Conservation (phyloP, 1,140 invertebrate genomes). For the Probaryconus sp. region DNA sequence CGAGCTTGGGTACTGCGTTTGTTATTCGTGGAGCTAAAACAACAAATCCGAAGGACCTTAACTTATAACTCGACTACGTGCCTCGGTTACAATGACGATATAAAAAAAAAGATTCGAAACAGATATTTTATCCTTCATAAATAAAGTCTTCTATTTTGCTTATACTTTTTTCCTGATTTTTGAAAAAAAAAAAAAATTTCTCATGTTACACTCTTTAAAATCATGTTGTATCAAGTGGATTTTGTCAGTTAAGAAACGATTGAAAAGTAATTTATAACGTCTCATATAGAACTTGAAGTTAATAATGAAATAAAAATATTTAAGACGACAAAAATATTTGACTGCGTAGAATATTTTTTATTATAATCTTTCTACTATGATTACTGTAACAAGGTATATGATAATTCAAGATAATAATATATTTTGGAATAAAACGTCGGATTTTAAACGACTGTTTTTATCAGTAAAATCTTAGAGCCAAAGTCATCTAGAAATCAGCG, state of each 20-base stretch:
- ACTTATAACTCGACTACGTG: conserved; percentile 59
- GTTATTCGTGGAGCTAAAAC: conserved; percentile 68
- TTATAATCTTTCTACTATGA: conserved; percentile 15
- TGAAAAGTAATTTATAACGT: too few relatives aligned
- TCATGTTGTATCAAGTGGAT: too few relatives aligned
- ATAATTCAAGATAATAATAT: conserved; percentile 43
- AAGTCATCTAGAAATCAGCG: conserved; percentile 36
- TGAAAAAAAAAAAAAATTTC: too few relatives aligned
- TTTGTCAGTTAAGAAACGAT: too few relatives aligned
- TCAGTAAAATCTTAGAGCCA: conserved; percentile 29
- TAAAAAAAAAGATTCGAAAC: conserved; percentile 48
- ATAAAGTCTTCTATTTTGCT: conserved; percentile 47
- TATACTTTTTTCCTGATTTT: too few relatives aligned
- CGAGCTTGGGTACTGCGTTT: conserved; percentile 59
- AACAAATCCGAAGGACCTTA: conserved; percentile 63
- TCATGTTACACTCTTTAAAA: too few relatives aligned
- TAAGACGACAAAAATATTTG: too few relatives aligned
- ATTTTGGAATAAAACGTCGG: conserved; percentile 35
- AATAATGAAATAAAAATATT: too few relatives aligned
- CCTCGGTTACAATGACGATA: conserved; percentile 38
- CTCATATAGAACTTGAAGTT: too few relatives aligned
- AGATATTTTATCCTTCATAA: conserved; percentile 54
- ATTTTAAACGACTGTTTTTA: conserved; percentile 24
- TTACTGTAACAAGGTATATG: conserved; percentile 28
- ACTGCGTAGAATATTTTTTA: conserved; percentile 21